phyloP scores from a whole-genome alignment of 2,888 invertebrate genomes.

The Anorthoa munda region DNA sequence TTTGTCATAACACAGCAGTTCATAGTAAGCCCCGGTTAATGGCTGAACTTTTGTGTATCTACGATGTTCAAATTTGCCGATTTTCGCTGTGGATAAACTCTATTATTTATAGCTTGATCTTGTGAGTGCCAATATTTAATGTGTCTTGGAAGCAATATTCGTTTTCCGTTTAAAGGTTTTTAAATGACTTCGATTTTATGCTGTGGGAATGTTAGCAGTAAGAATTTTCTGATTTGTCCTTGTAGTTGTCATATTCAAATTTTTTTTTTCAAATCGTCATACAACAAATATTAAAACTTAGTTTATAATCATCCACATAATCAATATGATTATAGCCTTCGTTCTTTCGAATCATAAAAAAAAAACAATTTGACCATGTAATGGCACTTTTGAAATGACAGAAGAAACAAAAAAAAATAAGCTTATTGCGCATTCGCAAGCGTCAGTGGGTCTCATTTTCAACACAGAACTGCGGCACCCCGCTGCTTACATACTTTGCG shows the following conservation, averaged over 20 bases:
- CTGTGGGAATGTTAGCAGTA: background rate
- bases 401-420: too few relatives aligned
- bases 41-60: constrained; percentile 76
- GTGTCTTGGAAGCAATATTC: constrained; percentile 55
- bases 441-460: too few relatives aligned
- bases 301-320: background rate
- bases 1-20: constrained; percentile 70
- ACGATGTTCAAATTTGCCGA: constrained; percentile 76
- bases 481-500: too few relatives aligned
- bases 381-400: too few relatives aligned
- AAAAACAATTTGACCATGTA: too few relatives aligned
- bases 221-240: background rate
- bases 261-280: too few relatives aligned
- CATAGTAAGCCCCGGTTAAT: constrained; percentile 72
- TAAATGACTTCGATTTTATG: constrained; percentile 21
- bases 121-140: constrained; percentile 66
- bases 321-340: too few relatives aligned
- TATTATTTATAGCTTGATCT: constrained; percentile 66
- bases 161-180: constrained; percentile 46
- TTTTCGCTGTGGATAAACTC: constrained; percentile 67
- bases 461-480: too few relatives aligned
- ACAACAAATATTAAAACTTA: too few relatives aligned
- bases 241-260: too few relatives aligned
- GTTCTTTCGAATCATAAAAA: too few relatives aligned
- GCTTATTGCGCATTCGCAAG: too few relatives aligned